Base-by-base conservation (phyloP, 1,140 invertebrate species). In the Stegodyphus mimosarum region DNA sequence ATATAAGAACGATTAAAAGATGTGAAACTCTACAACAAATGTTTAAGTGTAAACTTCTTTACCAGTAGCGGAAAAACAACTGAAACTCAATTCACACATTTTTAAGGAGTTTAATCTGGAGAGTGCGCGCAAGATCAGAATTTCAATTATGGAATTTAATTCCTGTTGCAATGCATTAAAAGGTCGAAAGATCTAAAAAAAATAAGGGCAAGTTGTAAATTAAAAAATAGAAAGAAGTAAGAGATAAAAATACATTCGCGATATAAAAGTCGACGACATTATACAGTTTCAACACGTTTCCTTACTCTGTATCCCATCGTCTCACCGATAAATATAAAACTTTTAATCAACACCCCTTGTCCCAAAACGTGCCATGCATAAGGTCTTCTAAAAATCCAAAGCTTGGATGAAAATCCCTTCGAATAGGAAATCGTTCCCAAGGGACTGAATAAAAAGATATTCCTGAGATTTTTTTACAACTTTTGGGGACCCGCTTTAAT, bases 271-370 rank as follows among this genome's bases (percentile, higher is more conserved):
- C 33, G 18, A 53, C 11, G 18, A 72, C 48, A 81, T 81, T 81
- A 72, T 70, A 60, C 33, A 81, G 67, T 81, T 81, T 72, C 33
- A 72, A 81, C 78, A 81, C 78, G 78, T 81, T 50, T 81, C 13
- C 69, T 10, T 50, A 70, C 63, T 63, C 78, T 70, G 33, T 50
- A 50, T 13, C 7, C 49, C 6, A 18, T 13, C 7, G 15, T 33
- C n/a, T 6, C n/a, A 33, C 78, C 69, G 49, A 81, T 81, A 81
- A 81, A 81, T 81, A 72, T 81, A 81, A 81, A 81, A 81, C 78
- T 81, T 81, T 81, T 81, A 81, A 81, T 81, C 78, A 81, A 81
- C 78, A 72, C 78, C 18, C 53, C 64, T 72, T 81, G 52, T 72
- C 15, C 18, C 5, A 49, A 50, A 51, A 81, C 78, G 78, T 81